Base-by-base conservation (phyloP, 2,888 invertebrate species). In the Chrysodeixis includens region DNA sequence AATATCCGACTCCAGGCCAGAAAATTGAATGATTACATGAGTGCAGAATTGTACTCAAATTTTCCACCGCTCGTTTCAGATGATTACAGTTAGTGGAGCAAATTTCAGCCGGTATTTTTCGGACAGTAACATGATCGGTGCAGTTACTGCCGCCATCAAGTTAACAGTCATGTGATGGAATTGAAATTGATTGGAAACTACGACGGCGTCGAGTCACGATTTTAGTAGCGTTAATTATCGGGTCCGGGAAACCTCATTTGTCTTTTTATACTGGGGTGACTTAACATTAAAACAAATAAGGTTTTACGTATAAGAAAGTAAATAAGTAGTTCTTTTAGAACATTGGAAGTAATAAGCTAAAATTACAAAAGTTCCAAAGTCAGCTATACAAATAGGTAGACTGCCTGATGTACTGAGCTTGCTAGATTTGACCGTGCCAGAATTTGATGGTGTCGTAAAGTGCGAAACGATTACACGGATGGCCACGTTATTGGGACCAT, bases 1-100 rank as follows among this genome's bases (percentile, higher is more conserved):
- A 10, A 20, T 20, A 18, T 20, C 18, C 9, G 18, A 49, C 20
- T 14, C 46, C 0, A 10, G 10, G 10, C 10, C 9, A 20, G 44
- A 6, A 18, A 14, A 26, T 51, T 52, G 6, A n/a, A 26, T 22
- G 14, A 20, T 52, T 52, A 26, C 9, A 52, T 30, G n/a, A n/a
- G 26, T n/a, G 18, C 8, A 46, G 46, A 52, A 57, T 56, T 22
- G 61, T n/a, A 51, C 12, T 26, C 14, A 62, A 30, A 7, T 20
- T 55, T 56, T 58, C 55, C 20, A 7, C 49, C 62, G 74, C 44
- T 44, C 12, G 60, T 74, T 68, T 74, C 49, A 53, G 56, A 49
- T 56, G 40, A 53, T 3, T 69, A 56, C 26, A 30, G 53, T 74
- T 35, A 44, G 18, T 10, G 26, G 12, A 53, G 56, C 53, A 22